phyloP scores from a whole-genome alignment of 1,140 invertebrate genomes.

The Delia radicum region DNA sequence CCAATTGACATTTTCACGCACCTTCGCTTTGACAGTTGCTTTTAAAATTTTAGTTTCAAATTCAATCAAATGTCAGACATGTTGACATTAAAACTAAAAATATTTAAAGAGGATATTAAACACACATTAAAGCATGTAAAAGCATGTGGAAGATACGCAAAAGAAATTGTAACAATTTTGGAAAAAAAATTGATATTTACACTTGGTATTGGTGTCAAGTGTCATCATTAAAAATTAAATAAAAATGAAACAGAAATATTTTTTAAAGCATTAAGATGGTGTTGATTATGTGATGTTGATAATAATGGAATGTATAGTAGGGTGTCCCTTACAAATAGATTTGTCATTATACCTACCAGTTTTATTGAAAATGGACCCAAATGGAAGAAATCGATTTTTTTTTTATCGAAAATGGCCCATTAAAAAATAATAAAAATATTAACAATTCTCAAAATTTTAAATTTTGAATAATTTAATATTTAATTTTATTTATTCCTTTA shows the following conservation, averaged over 20 bases:
- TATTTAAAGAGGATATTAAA: not conserved
- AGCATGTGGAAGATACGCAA: not conserved
- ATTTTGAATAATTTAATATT: too few relatives aligned
- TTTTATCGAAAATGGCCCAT: too few relatives aligned
- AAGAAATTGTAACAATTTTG: constrained; percentile 13
- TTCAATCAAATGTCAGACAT: not conserved
- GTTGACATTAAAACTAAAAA: not conserved
- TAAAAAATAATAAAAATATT: too few relatives aligned
- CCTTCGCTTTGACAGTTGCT: not conserved
- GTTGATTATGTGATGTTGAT: not conserved
- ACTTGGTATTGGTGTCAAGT: not conserved
- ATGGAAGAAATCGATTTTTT: too few relatives aligned
- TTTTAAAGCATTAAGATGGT: not conserved
- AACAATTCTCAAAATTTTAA: too few relatives aligned
- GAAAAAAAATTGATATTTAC: not conserved
- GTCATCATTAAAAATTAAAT: not conserved
- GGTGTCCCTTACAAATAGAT: too few relatives aligned
- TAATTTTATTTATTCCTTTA: too few relatives aligned
- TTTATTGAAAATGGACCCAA: too few relatives aligned
- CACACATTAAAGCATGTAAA: not conserved
- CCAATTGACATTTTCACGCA: not conserved
- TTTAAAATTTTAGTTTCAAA: not conserved
- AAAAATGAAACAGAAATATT: not conserved
- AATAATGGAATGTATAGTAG: not conserved
- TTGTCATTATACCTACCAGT: too few relatives aligned